Evolutionary conservation across 1,140 invertebrate species (phyloP), one percentile per base, ranked within the genome.

Genomic region (Calosoma granatense): DNA sequence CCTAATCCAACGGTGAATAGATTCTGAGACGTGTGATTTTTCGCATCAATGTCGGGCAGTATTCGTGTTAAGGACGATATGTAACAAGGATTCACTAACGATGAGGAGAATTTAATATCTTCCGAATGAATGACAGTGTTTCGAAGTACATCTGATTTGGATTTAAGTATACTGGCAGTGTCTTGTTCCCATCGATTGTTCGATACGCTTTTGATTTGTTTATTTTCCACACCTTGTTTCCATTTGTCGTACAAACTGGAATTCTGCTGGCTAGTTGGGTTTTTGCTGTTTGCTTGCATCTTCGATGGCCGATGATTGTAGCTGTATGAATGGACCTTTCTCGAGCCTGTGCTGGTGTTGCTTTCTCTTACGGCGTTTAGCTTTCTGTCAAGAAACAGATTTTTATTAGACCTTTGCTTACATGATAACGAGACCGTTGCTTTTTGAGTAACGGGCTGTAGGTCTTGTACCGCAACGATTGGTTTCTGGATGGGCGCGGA

Each of bases 151-250:
- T 61, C 36, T 59, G 61, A 60, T 60, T 61, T 62, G 30, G 57
- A 55, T 52, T 62, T 64, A 11, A 66, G 47, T 53, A 66, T 63
- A 56, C 63, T 64, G 53, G 58, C 60, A 59, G 63, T 64, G 14
- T 62, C 58, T 26, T 61, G 58, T 62, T 62, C 57, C 60, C 62
- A 64, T 23, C 23, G 2, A 22, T 17, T 23, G 23, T 26, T 20
- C 15, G 20, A 56, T 53, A 53, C 6, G 12, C 23, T 55, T 20
- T 14, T 58, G 39, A 58, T 2, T 22, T 55, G 43, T 58, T 36
- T 43, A 53, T n/a, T 20, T 23, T 22, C 36, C 20, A 22, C 26
- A 17, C 2, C 51, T 39, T 26, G n/a, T 36, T 12, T 52, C 56
- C 9, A 57, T 20, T 1, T 23, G 30, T 39, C 39, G 23, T 3